Evolutionary conservation across 2,888 invertebrate species (phyloP).

Genomic region (Ormyrus labotus): DNA sequence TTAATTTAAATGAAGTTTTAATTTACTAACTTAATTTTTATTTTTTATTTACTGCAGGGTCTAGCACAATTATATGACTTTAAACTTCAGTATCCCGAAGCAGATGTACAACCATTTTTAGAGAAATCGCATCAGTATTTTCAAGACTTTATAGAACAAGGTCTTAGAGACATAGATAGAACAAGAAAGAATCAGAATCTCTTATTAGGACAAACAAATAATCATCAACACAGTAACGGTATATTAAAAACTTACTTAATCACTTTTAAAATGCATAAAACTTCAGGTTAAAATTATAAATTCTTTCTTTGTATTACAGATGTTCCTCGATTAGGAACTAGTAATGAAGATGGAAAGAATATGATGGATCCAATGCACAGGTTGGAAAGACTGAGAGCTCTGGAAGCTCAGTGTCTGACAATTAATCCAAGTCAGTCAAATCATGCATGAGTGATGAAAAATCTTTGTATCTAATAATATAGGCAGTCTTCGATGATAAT

Average conservation of each 20-base stretch:
- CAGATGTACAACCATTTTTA: constrained; percentile 88
- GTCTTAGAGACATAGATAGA: constrained; percentile 81
- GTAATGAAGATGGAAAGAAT: constrained; percentile 66
- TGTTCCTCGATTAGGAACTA: constrained; percentile 32
- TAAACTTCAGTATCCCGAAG: constrained; percentile 86
- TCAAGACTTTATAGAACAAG: constrained; percentile 90
- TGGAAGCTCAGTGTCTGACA: constrained; percentile 70
- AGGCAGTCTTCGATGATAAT: constrained; percentile 44
- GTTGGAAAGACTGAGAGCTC: constrained; percentile 70
- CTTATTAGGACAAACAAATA: constrained; percentile 44
- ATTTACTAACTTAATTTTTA: not conserved
- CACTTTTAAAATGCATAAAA: not conserved
- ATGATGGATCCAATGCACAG: constrained; percentile 71
- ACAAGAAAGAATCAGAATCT: constrained; percentile 71
- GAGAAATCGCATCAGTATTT: constrained; percentile 90
- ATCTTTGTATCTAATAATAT: constrained; percentile 53
- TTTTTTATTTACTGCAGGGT: constrained; percentile 78
- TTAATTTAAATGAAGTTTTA: too few relatives aligned
- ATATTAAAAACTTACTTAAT: constrained; percentile 1
- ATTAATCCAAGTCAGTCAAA: constrained; percentile 67
- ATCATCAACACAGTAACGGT: constrained; percentile 48
- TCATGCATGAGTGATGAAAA: constrained; percentile 64
- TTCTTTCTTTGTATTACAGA: constrained; percentile 12
- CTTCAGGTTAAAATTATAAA: not conserved
- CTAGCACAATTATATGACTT: constrained; percentile 88